Percentiles rank a stretch among this genome's conserved stretches.
Conservation (phyloP, 2,113 vertebrate species). For the Ptilorrhoa leucosticta region DNA sequence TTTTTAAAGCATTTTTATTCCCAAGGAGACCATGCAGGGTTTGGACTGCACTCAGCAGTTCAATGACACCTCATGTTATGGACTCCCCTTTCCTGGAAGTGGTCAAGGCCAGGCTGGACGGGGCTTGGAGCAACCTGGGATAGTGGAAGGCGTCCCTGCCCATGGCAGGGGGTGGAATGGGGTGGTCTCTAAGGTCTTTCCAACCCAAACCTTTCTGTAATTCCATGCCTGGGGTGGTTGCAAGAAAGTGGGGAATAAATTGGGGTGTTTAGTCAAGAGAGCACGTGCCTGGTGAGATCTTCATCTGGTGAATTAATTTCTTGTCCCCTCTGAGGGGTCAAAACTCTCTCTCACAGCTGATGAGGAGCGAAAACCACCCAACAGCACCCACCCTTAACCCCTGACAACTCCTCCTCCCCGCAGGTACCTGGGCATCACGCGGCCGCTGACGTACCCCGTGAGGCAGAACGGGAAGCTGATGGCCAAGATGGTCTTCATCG, state of each 20-base stretch:
- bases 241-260: neutral
- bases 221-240: accelerated
- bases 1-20: neutral
- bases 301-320: neutral
- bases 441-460: constrained; percentile 66
- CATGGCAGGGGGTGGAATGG: neutral
- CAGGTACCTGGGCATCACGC: constrained; percentile 75
- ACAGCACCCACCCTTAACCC: neutral
- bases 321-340: neutral
- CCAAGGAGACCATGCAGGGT: neutral
- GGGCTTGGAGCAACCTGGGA: neutral
- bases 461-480: constrained; percentile 73
- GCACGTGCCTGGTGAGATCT: accelerated
- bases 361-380: neutral
- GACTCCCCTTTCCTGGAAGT: neutral
- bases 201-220: neutral
- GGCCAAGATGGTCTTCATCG: constrained; percentile 76
- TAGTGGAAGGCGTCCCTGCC: neutral
- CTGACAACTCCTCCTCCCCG: neutral
- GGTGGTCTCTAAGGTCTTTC: neutral
- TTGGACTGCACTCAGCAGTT: neutral
- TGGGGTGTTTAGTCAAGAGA: neutral
- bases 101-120: accelerated
- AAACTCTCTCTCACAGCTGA: neutral
- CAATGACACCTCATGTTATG: accelerated